Evolutionary conservation across 2,888 invertebrate species (phyloP), one percentile per base, ranked within the genome.

Genomic region (Mylabris sibirica): DNA sequence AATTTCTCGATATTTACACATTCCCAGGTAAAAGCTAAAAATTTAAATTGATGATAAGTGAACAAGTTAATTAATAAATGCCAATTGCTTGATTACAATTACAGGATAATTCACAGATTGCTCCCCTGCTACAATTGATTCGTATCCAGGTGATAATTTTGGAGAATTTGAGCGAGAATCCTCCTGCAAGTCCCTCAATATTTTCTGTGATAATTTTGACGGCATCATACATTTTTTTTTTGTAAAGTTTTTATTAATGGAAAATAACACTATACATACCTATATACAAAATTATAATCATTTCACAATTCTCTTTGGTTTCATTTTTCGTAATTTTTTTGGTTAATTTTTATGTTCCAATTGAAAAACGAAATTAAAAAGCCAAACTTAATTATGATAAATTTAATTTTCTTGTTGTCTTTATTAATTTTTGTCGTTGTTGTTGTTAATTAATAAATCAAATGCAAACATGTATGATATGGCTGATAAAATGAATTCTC

Each of bases 401-500:
- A 57, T 57, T 57, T 5, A 53, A 8, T 53, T 24, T 53, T 22
- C 3, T 14, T 20, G 5, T 49, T 14, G 11, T 57, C 24, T 26
- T 57, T 12, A 24, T 26, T 26, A n/a, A n/a, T n/a, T n/a, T n/a
- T n/a, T n/a, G n/a, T n/a, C n/a, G n/a, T 30, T 30, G 30, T 30
- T 30, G 26, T 3, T 2, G 6, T 57, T 26, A 57, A 26, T 57
- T 26, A 26, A 57, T 57, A 14, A 57, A 24, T 11, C 57, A 11
- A 63, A 65, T 69, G 64, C 64, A 61, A 66, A 69, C 66, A 69
- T 66, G 62, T 64, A 67, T 65, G 63, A 67, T 70, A 67, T 63
- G 67, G 70, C 65, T 65, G 67, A 67, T 68, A 70, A 70, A 70
- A 70, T 67, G 64, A 70, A 62, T 67, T 67, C 17, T 66, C 66